Base-by-base conservation (phyloP, 2,113 vertebrate genomes). In the Ailuropoda melanoleuca region DNA sequence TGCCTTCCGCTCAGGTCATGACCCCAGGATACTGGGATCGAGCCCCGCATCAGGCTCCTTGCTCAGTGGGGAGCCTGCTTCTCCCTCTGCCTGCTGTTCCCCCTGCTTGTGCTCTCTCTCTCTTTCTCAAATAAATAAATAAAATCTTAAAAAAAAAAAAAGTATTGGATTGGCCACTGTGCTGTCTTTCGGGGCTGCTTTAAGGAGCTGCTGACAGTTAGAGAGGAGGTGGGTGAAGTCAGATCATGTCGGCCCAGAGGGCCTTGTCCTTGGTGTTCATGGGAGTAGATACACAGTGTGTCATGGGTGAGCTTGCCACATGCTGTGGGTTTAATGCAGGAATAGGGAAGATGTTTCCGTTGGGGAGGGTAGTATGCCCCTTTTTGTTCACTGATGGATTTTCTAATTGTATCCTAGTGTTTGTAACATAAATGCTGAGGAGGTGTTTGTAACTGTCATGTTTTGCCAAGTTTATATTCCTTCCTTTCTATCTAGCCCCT, bases 401-500 rank as follows among this genome's bases (percentile, higher is more conserved):
- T 97, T 43, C 37, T 94, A 62, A 34, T 84, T 64, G 2, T 87
- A 74, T 68, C 29, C 29, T 85, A 31, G 6, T 90, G 6, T 88
- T 92, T 88, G 31, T 92, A 64, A 93, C 24, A 46, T 85, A 68
- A 60, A 93, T 48, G 8, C 29, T 70, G 19, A 85, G 18, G 68
- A 77, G 80, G 1, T 92, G 21, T 95, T 74, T 86, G 83, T 96
- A 70, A 86, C 14, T 86, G 39, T 92, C 21, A 84, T 50, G 24
- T 37, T 95, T 95, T 60, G 26, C 72, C 17, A 90, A 81, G 9
- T 92, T 95, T 82, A 55, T 95, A 48, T 86, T 43, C 39, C 37
- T 86, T 43, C 48, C 37, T 95, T 95, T 86, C 43, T 46, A 48
- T 84, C 34, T 31, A 81, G 37, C 19, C 12, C 26, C 24, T 29